Base-by-base conservation (phyloP, 2,113 vertebrate genomes). In the Gila orcuttii region DNA sequence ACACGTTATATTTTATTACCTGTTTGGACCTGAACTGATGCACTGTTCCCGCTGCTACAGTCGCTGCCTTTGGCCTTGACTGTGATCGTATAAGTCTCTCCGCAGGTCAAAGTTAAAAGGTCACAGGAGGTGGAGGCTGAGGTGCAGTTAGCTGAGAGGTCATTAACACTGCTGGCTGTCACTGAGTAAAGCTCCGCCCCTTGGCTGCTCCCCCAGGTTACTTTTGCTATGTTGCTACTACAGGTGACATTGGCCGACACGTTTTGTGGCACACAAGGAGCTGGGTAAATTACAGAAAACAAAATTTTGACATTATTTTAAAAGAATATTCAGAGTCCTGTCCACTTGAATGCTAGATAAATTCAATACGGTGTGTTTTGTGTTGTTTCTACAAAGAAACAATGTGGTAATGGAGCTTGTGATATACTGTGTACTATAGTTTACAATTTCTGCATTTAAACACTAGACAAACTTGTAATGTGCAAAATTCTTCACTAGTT, bases 51-150 rank as follows among this genome's bases (percentile, higher is more conserved):
- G 74, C 86, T 90, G 59, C 28, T 71, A 77, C 89, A 90, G 71
- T 64, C 86, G 52, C 36, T 80, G 39, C 84, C 75, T 59, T 60
- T 33, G 2, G 90, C 89, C 17, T 82, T 76, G 31, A 89, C 55
- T 3, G 83, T 82, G 64, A 88, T 75, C 8, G 42, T 80, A 74
- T 91, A 91, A 6, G 80, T 84, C 28, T 77, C 17, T 7, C 90
- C 90, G 7, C 90, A 91, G 28, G 78, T 23, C 52, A 89, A 62
- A 73, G 57, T 10, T 21, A 19, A 23, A 36, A 91, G 86, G 45
- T 86, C 36, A 76, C 90, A 91, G 76, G 73, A 88, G 25, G 50
- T 47, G 55, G 52, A 79, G 15, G 73, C 36, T 82, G 89, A 87
- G 25, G 73, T 86, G 79, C 90, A 91, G 75, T 79, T 76, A 21